phyloP scores from a whole-genome alignment of 2,888 invertebrate species.

The Hirtodrosophila trivittata region DNA sequence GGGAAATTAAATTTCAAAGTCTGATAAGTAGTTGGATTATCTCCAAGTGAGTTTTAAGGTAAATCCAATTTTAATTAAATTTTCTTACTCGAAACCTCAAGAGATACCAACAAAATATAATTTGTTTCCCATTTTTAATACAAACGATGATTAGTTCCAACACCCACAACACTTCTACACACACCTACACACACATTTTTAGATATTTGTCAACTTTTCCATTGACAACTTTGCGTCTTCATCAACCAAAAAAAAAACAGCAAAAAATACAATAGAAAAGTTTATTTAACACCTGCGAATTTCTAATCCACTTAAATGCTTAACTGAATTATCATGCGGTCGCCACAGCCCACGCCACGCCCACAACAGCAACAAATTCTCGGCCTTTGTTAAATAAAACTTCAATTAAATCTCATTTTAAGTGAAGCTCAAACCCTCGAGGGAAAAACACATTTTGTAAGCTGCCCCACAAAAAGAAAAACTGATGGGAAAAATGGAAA shows the following conservation, averaged over 20 bases:
- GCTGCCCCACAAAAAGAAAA: slow-evolving; percentile 45
- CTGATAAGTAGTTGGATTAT: background rate
- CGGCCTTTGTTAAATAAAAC: slow-evolving; percentile 68
- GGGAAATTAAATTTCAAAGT: slow-evolving; percentile 6
- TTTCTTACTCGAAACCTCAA: slow-evolving; percentile 4
- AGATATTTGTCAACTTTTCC: slow-evolving; percentile 61
- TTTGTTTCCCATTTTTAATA: slow-evolving; percentile 29
- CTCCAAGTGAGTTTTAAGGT: background rate
- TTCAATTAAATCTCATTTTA: slow-evolving; percentile 75
- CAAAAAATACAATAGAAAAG: slow-evolving; percentile 15
- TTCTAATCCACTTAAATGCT: slow-evolving; percentile 77
- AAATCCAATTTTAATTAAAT: too few relatives aligned
- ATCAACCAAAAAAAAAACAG: slow-evolving; percentile 19
- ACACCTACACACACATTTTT: slow-evolving; percentile 4
- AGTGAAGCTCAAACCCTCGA: slow-evolving; percentile 37
- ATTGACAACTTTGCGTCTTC: slow-evolving; percentile 70
- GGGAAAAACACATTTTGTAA: slow-evolving; percentile 50
- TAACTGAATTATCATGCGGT: slow-evolving; percentile 73
- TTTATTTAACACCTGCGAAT: slow-evolving; percentile 58
- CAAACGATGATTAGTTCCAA: slow-evolving; percentile 35
- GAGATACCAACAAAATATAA: slow-evolving; percentile 11
- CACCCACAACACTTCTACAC: slow-evolving; percentile 5
- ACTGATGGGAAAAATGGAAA: slow-evolving; percentile 31
- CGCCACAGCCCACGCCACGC: slow-evolving; percentile 36
- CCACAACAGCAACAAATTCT: slow-evolving; percentile 31